Base-by-base conservation (phyloP, 2,888 invertebrate genomes). In the Catocala sponsa region DNA sequence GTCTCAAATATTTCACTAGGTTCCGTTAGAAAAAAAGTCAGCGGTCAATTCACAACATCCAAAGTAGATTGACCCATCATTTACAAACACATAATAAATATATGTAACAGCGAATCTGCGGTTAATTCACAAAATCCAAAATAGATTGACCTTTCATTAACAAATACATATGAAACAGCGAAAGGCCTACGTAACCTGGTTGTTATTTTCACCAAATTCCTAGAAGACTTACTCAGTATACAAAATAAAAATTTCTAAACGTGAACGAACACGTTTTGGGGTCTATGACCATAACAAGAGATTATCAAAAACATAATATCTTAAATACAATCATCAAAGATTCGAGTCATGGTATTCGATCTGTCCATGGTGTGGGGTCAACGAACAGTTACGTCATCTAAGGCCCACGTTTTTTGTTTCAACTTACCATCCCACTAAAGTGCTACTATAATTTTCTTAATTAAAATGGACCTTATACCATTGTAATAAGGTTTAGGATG, bases 361-460 rank as follows among this genome's bases (percentile, higher is more conserved):
- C 83, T 82, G 70, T 76, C 79, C 83, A 85, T 87, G 86, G 84
- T 81, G 80, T 79, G 72, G 72, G 90, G 82, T 89, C 89, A 84
- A 70, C 75, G 88, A 68, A 84, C 91, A 76, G 74, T 91, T 88
- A 87, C 92, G 91, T 91, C 91, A 92, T 88, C 88, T 87, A 85
- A 83, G 82, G 70, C 73, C 73, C 76, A 74, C 58, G 63, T 65
- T 72, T 63, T 66, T 63, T 65, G 62, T 62, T 12, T 52, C 47
- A 41, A 65, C 65, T 53, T 63, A 50, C 41, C 54, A 46, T 54
- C 54, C 49, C 33, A 54, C 6, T 32, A 55, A 13, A 50, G 15
- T 52, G 52, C n/a, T 61, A 41, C 54, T 35, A 25, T 10, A 25
- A 52, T 42, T 52, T 44, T 46, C 7, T 13, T 44, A 44, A 33